A percentile compares a stretch with the other conserved stretches of the same genome.
Conservation (phyloP, 2,797 vertebrate genomes). For the Arvicola amphibius region DNA sequence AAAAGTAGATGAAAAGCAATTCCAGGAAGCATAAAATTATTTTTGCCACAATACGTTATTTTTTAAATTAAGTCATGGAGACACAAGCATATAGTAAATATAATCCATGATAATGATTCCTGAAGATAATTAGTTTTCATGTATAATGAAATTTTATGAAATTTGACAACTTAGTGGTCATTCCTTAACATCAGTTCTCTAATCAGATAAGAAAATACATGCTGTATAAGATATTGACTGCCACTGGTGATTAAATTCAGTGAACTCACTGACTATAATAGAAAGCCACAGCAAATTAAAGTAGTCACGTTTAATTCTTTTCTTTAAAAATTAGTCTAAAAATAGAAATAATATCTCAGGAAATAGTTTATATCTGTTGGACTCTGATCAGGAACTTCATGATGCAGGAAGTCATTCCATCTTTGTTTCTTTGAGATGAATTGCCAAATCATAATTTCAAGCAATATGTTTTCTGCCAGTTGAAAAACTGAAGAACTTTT, state of each 20-base stretch:
- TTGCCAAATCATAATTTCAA: slow-evolving; percentile 66
- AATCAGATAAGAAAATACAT: slow-evolving; percentile 23
- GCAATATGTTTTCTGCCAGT: slow-evolving; percentile 40
- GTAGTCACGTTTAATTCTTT: slow-evolving; percentile 42
- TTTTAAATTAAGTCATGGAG: not conserved
- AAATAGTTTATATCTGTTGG: slow-evolving; percentile 46
- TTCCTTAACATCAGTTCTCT: slow-evolving; percentile 28
- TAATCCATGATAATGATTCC: slow-evolving; percentile 51
- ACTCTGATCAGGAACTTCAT: slow-evolving; percentile 61
- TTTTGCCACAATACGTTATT: not conserved
- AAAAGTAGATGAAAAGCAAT: slow-evolving; percentile 65
- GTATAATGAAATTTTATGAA: slow-evolving; percentile 37
- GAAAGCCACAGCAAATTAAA: slow-evolving; percentile 29
- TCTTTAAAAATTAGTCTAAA: slow-evolving; percentile 51
- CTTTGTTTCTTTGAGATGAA: slow-evolving; percentile 63
- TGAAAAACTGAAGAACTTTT: slow-evolving; percentile 24
- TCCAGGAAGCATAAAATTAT: slow-evolving; percentile 56
- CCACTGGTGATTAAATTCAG: slow-evolving; percentile 44
- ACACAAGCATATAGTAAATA: not conserved
- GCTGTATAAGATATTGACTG: not conserved
- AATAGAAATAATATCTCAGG: slow-evolving; percentile 20
- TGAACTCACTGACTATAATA: slow-evolving; percentile 2
- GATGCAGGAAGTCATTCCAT: slow-evolving; percentile 68
- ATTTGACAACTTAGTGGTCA: not conserved
- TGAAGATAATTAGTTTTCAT: slow-evolving; percentile 15